Evolutionary conservation across 1,140 invertebrate species (phyloP), one percentile per base, ranked within the genome.

Genomic region (Spodoptera litura): DNA sequence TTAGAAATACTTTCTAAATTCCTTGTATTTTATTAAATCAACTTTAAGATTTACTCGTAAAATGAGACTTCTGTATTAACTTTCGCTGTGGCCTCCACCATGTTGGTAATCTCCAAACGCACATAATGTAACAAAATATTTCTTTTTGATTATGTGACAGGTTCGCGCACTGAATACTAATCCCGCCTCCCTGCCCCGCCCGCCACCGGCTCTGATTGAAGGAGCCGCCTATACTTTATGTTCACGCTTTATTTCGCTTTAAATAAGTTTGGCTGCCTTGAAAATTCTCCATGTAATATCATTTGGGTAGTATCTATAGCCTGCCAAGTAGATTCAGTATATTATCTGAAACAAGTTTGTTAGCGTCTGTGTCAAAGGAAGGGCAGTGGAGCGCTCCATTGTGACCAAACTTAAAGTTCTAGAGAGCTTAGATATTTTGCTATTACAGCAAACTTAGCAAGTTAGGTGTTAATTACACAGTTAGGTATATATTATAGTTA

Each of bases 91-190:
- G n/a, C n/a, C 13, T 62, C 9, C 35, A 8, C 9, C 61, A 35
- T 62, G 61, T 62, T 44, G 61, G 61, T 62, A 62, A 68, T 68
- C 44, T 20, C 52, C 49, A 68, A 68, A 52, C 64, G 64, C 64
- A 68, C 64, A 68, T 71, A 55, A 71, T 71, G 68, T 71, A 56
- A n/a, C 68, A 56, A 56, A 71, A 71, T 71, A 71, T 71, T 71
- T 71, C 68, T 71, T 71, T 71, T 71, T 71, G 68, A 71, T 71
- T 56, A 71, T 56, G 51, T 56, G 68, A 35, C 27, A 55, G 12
- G 68, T 38, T 68, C 49, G 68, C 68, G 52, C 51, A 10, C 27
- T 53, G 68, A 35, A 71, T 71, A 71, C 68, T 71, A 71, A 71
- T 52, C 20, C 9, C 38, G 9, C 1, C 38, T 8, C 51, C 3